A percentile compares a stretch with the other conserved stretches of the same genome.
Evolutionary conservation across 2,797 vertebrate species (phyloP).

Genomic region (Anas flavirostris): DNA sequence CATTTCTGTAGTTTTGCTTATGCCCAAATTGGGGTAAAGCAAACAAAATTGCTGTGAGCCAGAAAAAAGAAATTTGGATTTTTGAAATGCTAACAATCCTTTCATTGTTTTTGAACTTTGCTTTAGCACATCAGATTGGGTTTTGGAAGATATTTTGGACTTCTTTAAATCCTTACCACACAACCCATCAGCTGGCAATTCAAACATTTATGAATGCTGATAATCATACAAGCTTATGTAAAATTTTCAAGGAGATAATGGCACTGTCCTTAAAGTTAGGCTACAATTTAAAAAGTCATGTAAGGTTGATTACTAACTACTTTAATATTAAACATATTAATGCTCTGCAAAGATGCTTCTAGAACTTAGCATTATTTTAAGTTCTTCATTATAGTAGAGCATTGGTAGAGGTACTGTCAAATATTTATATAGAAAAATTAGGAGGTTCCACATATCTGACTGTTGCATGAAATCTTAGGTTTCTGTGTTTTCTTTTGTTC

Average conservation of each 20-base stretch:
- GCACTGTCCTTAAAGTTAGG: neutral
- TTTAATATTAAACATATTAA: neutral
- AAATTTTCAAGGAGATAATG: neutral
- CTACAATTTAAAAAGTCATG: neutral
- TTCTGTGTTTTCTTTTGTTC: neutral
- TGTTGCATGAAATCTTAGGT: neutral
- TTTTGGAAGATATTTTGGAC: neutral
- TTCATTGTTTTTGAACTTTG: neutral
- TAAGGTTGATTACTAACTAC: neutral
- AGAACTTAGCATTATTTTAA: neutral
- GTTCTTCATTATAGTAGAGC: neutral
- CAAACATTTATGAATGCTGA: neutral
- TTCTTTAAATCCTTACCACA: neutral
- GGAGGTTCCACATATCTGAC: neutral
- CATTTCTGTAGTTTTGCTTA: neutral
- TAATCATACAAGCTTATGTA: neutral
- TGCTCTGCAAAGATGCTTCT: neutral
- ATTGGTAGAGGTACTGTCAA: rapidly evolving
- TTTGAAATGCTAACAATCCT: rapidly evolving
- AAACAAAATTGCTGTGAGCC: neutral
- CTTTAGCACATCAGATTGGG: rapidly evolving
- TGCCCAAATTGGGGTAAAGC: neutral
- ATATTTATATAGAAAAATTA: neutral
- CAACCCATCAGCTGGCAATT: neutral
- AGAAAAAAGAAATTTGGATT: rapidly evolving